Evolutionary conservation across 2,113 vertebrate genomes (phyloP), one percentile per base, ranked within the genome.

Genomic region (Solenodon paradoxus): DNA sequence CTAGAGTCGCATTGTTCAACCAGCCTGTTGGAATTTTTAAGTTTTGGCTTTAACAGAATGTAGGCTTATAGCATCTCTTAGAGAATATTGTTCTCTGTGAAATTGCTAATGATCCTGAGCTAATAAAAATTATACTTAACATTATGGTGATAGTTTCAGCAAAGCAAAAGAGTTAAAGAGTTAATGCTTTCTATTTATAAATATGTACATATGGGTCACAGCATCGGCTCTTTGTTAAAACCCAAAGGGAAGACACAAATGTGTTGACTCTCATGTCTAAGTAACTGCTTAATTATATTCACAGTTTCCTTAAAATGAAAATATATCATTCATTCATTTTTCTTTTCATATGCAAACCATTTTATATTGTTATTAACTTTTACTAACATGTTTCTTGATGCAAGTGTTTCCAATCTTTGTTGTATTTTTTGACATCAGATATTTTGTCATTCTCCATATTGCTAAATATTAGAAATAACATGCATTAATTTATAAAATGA

Each of bases 71-170:
- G 57, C 20, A 75, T 92, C 35, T 90, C 53, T 75, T 66, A 28
- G 32, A 97, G 15, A 90, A 93, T 69, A 66, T 24, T 94, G 22
- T 95, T 97, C 53, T 96, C 42, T 57, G 40, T 87, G 47, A 96
- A 95, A 93, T 32, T 96, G 90, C 66, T 96, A 96, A 97, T 97
- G 94, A 97, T 45, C 88, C 95, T 96, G 90, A 94, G 92, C 96
- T 97, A 97, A 96, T 97, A 97, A 97, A 96, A 97, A 96, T 84
- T 94, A 87, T 90, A 83, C 59, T 92, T 94, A 95, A 95, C 92
- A 84, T 96, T 94, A 96, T 96, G 66, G 22, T 69, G 85, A 71
- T 96, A 94, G 35, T 96, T 92, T 96, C 68, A 88, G 59, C 71
- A 96, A 95, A 95, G 84, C 57, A 47, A 90, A 49, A 64, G 38